Evolutionary conservation across 2,797 vertebrate genomes (phyloP), one percentile per base, ranked within the genome.

Genomic region (Phrynocephalus forsythii): DNA sequence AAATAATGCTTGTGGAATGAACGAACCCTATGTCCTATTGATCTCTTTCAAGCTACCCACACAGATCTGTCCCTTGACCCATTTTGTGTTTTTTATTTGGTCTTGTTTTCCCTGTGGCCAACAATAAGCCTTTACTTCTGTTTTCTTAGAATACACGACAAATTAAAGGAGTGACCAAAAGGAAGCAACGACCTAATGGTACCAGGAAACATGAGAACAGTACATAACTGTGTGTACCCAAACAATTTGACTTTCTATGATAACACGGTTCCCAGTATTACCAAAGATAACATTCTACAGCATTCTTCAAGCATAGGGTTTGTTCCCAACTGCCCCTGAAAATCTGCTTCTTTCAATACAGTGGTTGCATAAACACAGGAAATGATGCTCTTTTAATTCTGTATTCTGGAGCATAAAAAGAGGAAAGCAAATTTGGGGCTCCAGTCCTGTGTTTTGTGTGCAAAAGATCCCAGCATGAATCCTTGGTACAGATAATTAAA

Each of bases 231-330:
- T 68, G 22, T 38, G 11, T 6, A 1, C 79, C 68, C 82, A 28
- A 69, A 83, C 67, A 91, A 76, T 90, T 91, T 93, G 73, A 73
- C 79, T 85, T 44, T 50, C 30, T 22, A 56, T 94, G 88, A 90
- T 91, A 75, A 94, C 8, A 56, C 20, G 11, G 85, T 77, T 92
- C 88, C 91, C 91, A 94, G 86, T 86, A 90, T 91, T 92, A 86
- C 79, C 85, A 6, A 78, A 76, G 44, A 22, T 84, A 83, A 85
- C 63, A 22, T 79, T 83, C 38, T 44, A 44, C 38, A 44, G 44
- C 44, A 26, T 86, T 69, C 22, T 52, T 48, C 26, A 85, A n/a
- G 9, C 6, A 77, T 30, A 79, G 30, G 4, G 22, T 26, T 50
- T 67, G 9, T 50, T 77, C 20, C 20, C 22, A 9, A 28, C n/a